Base-by-base conservation (phyloP, 2,113 vertebrate species). In the Lutjanus erythropterus region DNA sequence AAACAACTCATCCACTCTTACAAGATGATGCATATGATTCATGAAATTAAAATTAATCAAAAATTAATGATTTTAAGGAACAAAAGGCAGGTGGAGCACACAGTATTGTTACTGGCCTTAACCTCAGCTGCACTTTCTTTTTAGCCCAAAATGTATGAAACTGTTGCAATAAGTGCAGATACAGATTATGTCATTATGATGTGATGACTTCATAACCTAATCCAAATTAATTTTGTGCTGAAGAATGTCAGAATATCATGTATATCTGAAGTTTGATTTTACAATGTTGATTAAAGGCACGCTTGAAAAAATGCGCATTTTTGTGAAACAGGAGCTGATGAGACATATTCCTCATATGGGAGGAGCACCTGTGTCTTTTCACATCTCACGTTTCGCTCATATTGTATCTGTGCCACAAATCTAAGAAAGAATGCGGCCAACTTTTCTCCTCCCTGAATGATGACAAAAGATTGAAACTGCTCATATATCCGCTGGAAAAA, bases 371-470 rank as follows among this genome's bases (percentile, higher is more conserved):
- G 7, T n/a, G 25, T 68, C 72, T 64, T 46, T 23, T 59, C 27
- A 67, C 75, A 10, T 59, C 84, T 93, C 87, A 88, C 21, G n/a
- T 91, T 89, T 86, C 87, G 59, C 69, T 74, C 52, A 67, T 77
- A 88, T 86, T 88, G 86, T 86, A 66, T 80, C 42, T 62, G 64
- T 49, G 71, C 8, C 6, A 33, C 71, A 75, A 18, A 65, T 80
- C 68, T 59, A 67, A 42, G 68, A 27, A 75, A 73, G 55, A 91
- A 88, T 78, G 79, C 18, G 67, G 78, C 15, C 58, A 68, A 33
- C 4, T 47, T 62, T 58, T 87, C 42, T 35, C 82, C 71, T 77
- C 16, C 16, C 15, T 39, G 41, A 58, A 61, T 2, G 56, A 71
- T 25, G 27, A 77, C 58, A 81, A 88, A 74, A 76, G 65, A 31